Evolutionary conservation across 92 coral and sea anemone species (phyloP), one percentile per base, ranked within the genome.

Genomic region (Paramuricea clavata): DNA sequence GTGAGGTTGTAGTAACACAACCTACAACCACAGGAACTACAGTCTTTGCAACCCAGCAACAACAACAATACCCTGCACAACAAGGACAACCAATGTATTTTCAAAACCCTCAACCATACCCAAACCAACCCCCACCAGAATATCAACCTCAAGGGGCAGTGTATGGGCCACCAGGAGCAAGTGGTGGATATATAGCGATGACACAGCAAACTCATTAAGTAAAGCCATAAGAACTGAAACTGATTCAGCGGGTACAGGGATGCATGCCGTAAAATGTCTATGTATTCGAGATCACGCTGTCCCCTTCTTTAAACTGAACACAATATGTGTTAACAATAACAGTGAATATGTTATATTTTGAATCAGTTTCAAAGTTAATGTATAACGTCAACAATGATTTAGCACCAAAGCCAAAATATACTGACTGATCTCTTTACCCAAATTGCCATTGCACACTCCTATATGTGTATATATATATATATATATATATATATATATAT

Each of bases 11-110:
- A 12, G 25, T 50, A 11, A 19, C 32, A 13, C 44, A 30, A 35
- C 57, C 57, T 2, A 3, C 68, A 27, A 54, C 82, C 12, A 42
- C 36, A 35, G 56, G 16, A 22, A 15, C 19, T 42, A 39, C 30
- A 36, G 15, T 12, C 30, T 1, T 42, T 30, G 17, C 74, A 28
- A 3, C 39, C 21, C 39, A 68, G 3, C 21, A 23, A 72, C 50
- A 33, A 67, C 15, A 35, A 31, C 44, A 31, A 15, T 69, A 69
- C 30, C 75, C 5, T 69, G 42, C 31, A 22, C 30, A 25, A 27
- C 68, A 60, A 60, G 68, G 68, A 60, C 68, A 60, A 13, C 68
- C 68, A 10, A 60, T 60, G 68, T 27, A 60, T 22, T 15, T 15
- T 30, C 68, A 60, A 60, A 22, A 60, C 32, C 33, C 68, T 22